Evolutionary conservation across 2,113 vertebrate species (phyloP).

Genomic region (Ammospiza caudacuta): DNA sequence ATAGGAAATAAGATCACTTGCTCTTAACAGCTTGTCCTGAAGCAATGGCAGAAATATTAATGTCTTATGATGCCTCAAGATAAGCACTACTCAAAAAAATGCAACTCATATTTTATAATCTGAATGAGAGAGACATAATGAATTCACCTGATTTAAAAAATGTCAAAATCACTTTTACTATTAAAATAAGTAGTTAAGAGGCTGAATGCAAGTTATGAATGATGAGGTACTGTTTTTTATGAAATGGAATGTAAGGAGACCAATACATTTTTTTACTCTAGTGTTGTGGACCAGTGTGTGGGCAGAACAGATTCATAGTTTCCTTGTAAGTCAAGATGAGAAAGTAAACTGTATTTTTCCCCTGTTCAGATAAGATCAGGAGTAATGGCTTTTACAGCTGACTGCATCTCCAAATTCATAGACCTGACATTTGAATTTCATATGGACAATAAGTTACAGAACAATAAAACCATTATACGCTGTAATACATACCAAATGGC

Average conservation of each 20-base stretch:
- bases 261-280: not conserved
- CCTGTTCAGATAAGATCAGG: not conserved
- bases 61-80: not conserved
- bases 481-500: not conserved
- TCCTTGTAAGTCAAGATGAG: not conserved
- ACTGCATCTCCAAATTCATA: not conserved
- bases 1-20: not conserved
- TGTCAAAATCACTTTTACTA: not conserved
- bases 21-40: not conserved
- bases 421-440: not conserved
- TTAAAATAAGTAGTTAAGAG: not conserved
- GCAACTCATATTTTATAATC: not conserved
- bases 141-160: not conserved
- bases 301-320: not conserved
- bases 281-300: not conserved
- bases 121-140: not conserved
- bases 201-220: not conserved
- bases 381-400: not conserved
- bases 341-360: not conserved
- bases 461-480: not conserved
- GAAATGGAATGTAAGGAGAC: not conserved
- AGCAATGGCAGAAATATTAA: not conserved
- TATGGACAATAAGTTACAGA: not conserved
- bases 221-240: fast-evolving
- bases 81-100: not conserved